Conservation (phyloP, 2,888 invertebrate genomes). For the Drosophila birchii region DNA sequence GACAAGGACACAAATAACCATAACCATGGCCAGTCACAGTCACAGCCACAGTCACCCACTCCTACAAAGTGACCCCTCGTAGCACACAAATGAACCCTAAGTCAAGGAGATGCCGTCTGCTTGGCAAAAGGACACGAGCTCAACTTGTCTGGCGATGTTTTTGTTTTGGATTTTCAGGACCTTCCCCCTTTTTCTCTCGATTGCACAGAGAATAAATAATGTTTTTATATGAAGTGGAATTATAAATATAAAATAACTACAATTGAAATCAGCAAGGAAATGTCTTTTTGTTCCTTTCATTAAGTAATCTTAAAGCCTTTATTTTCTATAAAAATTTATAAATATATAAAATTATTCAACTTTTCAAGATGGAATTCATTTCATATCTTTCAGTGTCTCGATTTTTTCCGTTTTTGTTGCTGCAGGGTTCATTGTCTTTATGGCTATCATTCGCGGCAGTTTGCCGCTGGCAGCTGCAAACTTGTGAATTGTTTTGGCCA, state of each 20-base stretch:
- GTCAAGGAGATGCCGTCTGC: slow-evolving; percentile 57
- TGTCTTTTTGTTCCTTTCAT: background rate
- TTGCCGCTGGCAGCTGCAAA: slow-evolving; percentile 55
- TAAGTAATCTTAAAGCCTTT: background rate
- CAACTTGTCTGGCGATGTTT: slow-evolving; percentile 41
- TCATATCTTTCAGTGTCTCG: background rate
- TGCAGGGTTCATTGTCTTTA: slow-evolving; percentile 70
- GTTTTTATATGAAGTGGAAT: background rate
- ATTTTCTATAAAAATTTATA: background rate
- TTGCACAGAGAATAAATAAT: background rate
- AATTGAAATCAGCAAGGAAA: background rate
- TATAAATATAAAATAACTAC: too few species aligned
- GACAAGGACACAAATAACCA: slow-evolving; percentile 30
- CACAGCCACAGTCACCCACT: slow-evolving; percentile 1
- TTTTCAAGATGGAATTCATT: too few species aligned
- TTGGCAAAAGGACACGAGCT: slow-evolving; percentile 53
- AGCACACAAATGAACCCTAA: slow-evolving; percentile 56
- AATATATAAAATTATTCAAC: too few species aligned
- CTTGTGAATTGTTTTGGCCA: slow-evolving; percentile 71
- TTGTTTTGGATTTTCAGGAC: slow-evolving; percentile 29
- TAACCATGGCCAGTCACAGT: slow-evolving; percentile 14
- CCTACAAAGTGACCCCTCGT: slow-evolving; percentile 42
- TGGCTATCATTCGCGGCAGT: slow-evolving; percentile 59
- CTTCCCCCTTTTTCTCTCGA: slow-evolving; percentile 1
- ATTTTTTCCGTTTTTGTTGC: slow-evolving; percentile 24